These are phyloP conservation scores for Prostheceraeus crozeri DNA, from an alignment of 2,888 invertebrate genomes.

Conservation along the genomic window DNA sequence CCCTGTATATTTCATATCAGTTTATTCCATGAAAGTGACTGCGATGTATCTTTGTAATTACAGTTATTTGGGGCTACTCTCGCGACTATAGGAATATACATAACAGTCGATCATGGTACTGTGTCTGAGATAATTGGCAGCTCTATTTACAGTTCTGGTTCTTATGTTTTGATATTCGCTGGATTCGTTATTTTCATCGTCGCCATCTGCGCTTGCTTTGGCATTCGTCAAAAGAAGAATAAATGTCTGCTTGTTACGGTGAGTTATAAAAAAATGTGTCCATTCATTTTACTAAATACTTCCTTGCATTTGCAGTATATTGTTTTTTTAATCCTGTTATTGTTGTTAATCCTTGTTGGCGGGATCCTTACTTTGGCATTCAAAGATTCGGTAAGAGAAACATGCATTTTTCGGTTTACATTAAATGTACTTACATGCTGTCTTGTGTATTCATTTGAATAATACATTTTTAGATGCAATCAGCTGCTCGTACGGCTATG, in stretches of 20 bases:
- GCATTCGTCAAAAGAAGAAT: conserved; percentile 18
- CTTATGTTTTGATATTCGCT: conserved; percentile 25
- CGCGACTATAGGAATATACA: conserved; percentile 29
- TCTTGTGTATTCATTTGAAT: neutral
- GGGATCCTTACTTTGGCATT: conserved; percentile 17
- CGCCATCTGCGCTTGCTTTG: neutral
- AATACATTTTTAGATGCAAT: neutral
- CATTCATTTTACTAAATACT: neutral
- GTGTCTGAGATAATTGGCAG: conserved; percentile 32
- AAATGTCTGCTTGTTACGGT: conserved; percentile 25
- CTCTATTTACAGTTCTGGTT: conserved; percentile 10
- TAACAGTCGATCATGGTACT: conserved; percentile 24
- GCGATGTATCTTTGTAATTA: too few species aligned
- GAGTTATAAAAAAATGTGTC: neutral
- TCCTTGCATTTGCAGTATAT: conserved; percentile 9
- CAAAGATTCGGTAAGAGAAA: neutral
- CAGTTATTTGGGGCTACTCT: conserved; percentile 33
- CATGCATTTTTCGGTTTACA: neutral
- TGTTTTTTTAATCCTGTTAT: conserved; percentile 13
- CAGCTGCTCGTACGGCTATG: neutral
- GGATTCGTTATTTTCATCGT: conserved; percentile 19
- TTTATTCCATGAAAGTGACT: too few species aligned
- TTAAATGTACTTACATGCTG: neutral
- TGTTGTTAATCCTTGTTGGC: conserved; percentile 15
- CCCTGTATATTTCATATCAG: too few species aligned